Evolutionary conservation across 2,888 invertebrate genomes (phyloP), one percentile per base, ranked within the genome.

Genomic region (Macaria liturata): DNA sequence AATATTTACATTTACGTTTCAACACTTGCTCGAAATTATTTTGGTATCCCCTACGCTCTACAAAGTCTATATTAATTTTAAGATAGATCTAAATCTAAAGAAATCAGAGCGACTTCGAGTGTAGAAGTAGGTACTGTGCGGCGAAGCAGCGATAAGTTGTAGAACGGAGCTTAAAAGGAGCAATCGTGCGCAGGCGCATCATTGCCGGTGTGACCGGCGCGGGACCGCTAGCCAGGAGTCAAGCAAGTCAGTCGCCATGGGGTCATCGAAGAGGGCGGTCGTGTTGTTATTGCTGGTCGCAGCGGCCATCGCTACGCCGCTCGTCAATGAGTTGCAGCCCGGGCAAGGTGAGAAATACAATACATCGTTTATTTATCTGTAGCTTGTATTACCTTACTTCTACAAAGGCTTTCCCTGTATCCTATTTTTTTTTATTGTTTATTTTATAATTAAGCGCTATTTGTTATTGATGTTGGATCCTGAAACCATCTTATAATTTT

Each of bases 211-310:
- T 20, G 78, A 72, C 69, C 71, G 68, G 72, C 70, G 66, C 71
- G 71, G 63, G 71, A 65, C 71, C 70, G 72, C 67, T 64, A 65
- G 48, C 49, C 45, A 48, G 32, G 20, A 67, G 63, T 37, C 9
- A 9, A 42, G 42, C 9, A 46, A 65, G 64, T 67, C 84, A 90
- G 88, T 91, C 80, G 74, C 72, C 80, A 91, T 91, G 91, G 82
- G 80, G 74, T 75, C 81, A 80, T 77, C 81, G 78, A 66, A 70
- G 70, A 73, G 74, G 73, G 71, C 78, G 69, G 79, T 86, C 71
- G 87, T 83, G 71, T 66, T 89, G 42, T 65, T 86, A 46, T 72
- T 78, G 62, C 68, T 81, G 54, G 72, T 71, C 50, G 67, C 75
- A 46, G 69, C 81, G 9, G 76, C 75, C 54, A 68, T 80, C 47